A percentile compares a stretch with the other conserved stretches of the same genome.
phyloP scores from a whole-genome alignment of 2,113 vertebrate species.

The Tinamus guttatus region DNA sequence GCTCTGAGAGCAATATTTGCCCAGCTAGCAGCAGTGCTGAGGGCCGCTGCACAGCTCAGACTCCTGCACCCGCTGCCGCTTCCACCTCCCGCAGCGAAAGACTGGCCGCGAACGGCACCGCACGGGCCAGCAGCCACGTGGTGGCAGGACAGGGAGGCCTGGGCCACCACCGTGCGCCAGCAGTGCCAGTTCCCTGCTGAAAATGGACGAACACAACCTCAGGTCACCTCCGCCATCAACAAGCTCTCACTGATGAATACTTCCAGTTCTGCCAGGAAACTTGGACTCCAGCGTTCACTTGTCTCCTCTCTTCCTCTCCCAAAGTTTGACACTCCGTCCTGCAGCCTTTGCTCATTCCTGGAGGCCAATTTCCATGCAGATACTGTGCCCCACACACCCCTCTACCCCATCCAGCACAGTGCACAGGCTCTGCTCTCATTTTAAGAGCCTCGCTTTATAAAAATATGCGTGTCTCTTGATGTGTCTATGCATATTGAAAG shows the following conservation, averaged over 20 bases:
- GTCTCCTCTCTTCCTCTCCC: background rate
- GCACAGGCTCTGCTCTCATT: accelerated
- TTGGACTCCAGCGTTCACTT: accelerated
- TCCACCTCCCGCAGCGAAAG: background rate
- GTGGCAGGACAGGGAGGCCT: too few species aligned
- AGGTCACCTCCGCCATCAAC: too few species aligned
- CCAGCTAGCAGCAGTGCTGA: background rate
- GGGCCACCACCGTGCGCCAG: too few species aligned
- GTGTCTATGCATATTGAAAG: accelerated
- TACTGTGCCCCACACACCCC: background rate
- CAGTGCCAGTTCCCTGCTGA: too few species aligned
- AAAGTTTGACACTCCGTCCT: background rate
- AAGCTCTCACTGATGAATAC: background rate
- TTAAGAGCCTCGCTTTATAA: background rate
- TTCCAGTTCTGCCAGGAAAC: accelerated
- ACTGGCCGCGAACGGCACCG: background rate
- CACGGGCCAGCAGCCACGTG: too few species aligned
- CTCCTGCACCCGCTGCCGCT: background rate
- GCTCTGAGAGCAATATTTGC: accelerated
- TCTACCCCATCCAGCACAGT: background rate
- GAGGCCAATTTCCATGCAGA: background rate
- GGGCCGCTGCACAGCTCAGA: accelerated
- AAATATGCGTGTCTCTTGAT: accelerated
- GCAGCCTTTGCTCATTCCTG: background rate
- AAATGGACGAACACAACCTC: too few species aligned